Base-by-base conservation (phyloP, 2,888 invertebrate species). In the Eristalinus sepulchralis region DNA sequence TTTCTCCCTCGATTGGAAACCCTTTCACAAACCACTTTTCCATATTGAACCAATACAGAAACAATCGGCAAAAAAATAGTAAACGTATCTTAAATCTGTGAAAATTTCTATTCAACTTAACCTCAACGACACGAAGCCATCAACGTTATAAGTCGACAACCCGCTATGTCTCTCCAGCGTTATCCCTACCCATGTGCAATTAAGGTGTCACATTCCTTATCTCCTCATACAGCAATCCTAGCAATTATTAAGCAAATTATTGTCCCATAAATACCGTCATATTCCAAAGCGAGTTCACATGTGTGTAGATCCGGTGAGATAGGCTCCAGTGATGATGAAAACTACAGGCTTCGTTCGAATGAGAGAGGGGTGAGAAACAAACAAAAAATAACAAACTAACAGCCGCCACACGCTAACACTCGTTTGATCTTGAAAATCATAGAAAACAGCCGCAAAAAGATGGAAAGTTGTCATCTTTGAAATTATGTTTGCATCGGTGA, bases 381-480 rank as follows among this genome's bases (percentile, higher is more conserved):
- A 34, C 66, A 53, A 67, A 11, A 55, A 36, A 67, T 27, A 17
- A 39, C 57, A 13, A 75, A 60, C 4, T 33, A 34, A 24, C 62
- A 17, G 17, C 24, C 47, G 47, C 47, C 47, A 17, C 47, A 68
- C 34, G 47, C 79, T 13, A 62, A 33, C 66, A 75, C 80, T 66
- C 20, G 33, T 66, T 57, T 84, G 84, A 84, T 84, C 84, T 84
- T 84, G 84, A 84, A 84, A 84, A 79, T 79, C 73, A 68, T 67
- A 66, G 63, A 60, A 70, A 70, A 47, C 63, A 27, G 27, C 27
- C 27, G 27, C 27, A 70, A 67, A 60, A 76, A 81, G 81, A 81
- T 85, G 85, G 85, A 85, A 85, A 85, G 85, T 85, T 85, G 82
- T 85, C 85, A 85, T 85, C 82, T 82, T 73, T 63, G 77, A 81